These are phyloP conservation scores for Ennomos erosarius DNA, from an alignment of 2,888 invertebrate genomes.

Conservation along the genomic window DNA sequence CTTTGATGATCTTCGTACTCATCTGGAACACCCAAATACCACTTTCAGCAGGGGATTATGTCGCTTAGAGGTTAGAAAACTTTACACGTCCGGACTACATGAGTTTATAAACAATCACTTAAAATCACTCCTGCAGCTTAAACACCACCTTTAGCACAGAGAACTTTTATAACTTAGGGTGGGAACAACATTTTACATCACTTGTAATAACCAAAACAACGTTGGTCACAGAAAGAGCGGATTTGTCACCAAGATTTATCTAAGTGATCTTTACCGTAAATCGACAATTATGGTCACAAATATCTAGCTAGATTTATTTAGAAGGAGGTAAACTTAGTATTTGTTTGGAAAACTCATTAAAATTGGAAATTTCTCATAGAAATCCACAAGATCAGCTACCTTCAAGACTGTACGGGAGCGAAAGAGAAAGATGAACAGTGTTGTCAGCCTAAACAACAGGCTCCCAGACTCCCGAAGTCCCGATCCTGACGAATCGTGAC, in stretches of 20 bases:
- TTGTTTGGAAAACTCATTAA: conserved; percentile 52
- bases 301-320: conserved; percentile 16
- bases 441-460: conserved; percentile 43
- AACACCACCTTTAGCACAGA: conserved; percentile 28
- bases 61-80: conserved; percentile 66
- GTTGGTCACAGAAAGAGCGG: conserved; percentile 64
- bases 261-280: conserved; percentile 76
- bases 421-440: conserved; percentile 73
- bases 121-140: conserved; percentile 32
- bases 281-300: conserved; percentile 16
- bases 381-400: conserved; percentile 72
- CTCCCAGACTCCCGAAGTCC: no score
- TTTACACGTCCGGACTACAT: conserved; percentile 39
- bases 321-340: conserved; percentile 46
- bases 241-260: conserved; percentile 75
- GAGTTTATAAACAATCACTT: conserved; percentile 40
- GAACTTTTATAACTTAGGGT: conserved; percentile 17
- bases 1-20: conserved; percentile 95
- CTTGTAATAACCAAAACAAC: conserved; percentile 75
- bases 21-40: conserved; percentile 85
- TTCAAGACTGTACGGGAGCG: conserved; percentile 81
- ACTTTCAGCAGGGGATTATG: conserved; percentile 45
- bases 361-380: conserved; percentile 60
- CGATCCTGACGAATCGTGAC: no score
- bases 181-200: conserved; percentile 43